These are phyloP conservation scores for Agapetus fuscipes DNA, from an alignment of 2,888 invertebrate species.

Conservation along the genomic window DNA sequence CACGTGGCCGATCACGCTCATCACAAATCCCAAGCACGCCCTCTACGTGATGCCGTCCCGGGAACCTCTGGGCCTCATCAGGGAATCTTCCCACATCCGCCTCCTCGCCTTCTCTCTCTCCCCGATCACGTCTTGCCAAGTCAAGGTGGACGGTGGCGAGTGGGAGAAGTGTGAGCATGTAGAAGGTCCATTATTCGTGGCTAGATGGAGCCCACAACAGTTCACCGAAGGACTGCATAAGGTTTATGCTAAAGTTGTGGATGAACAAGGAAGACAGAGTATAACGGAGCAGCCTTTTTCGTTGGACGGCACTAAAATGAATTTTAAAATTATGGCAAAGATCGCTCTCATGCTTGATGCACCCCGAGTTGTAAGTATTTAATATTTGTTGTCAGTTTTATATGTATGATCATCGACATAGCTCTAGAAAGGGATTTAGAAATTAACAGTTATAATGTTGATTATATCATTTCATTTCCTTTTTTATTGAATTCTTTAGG, in stretches of 20 bases:
- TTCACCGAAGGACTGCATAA: conserved; percentile 59
- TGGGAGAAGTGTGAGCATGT: conserved; percentile 55
- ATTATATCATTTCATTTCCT: conserved; percentile 3
- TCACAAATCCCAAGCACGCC: conserved; percentile 88
- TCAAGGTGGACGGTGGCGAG: conserved; percentile 53
- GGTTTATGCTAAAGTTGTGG: conserved; percentile 51
- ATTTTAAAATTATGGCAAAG: conserved; percentile 58
- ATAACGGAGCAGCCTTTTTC: conserved; percentile 62
- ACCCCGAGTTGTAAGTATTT: conserved; percentile 55
- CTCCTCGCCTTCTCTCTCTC: conserved; percentile 68
- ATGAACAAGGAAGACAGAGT: conserved; percentile 47
- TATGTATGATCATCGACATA: no score
- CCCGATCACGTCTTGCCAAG: conserved; percentile 51
- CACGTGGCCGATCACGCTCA: conserved; percentile 71
- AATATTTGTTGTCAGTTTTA: no score
- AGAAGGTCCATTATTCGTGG: conserved; percentile 62
- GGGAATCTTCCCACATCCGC: conserved; percentile 70
- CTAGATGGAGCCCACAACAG: conserved; percentile 59
- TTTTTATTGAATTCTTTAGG: conserved; percentile 2
- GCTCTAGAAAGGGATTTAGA: no score
- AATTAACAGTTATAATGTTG: no score
- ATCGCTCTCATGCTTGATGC: conserved; percentile 70
- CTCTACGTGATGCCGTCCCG: conserved; percentile 60
- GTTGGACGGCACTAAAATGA: conserved; percentile 58
- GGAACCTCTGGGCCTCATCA: conserved; percentile 59